These are phyloP conservation scores for Poliocrania exsul DNA, from an alignment of 2,797 vertebrate genomes.

Conservation along the genomic window DNA sequence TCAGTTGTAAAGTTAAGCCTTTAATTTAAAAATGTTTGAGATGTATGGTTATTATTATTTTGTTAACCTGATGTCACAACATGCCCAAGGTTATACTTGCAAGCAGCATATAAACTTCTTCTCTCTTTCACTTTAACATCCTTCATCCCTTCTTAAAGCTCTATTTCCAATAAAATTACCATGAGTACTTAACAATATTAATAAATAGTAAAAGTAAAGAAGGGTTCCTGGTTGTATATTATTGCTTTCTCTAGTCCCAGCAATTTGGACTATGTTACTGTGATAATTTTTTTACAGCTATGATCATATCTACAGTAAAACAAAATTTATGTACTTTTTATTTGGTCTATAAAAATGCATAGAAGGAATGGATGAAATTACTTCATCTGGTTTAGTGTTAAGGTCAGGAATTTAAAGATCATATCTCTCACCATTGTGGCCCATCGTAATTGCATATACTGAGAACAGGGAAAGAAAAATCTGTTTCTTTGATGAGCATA, in stretches of 20 bases:
- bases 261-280: constrained; percentile 4
- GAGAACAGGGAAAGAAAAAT: background rate
- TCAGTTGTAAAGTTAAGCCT: background rate
- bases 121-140: background rate
- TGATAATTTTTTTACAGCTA: constrained; percentile 60
- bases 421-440: background rate
- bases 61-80: background rate
- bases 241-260: background rate
- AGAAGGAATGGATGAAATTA: constrained; percentile 14
- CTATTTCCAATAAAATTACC: background rate
- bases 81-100: background rate
- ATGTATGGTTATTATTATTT: background rate
- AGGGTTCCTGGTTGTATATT: background rate
- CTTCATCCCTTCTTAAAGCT: background rate
- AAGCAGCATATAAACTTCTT: background rate
- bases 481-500: background rate
- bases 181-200: background rate
- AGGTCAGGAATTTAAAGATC: background rate
- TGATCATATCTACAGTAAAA: constrained; percentile 48
- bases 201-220: constrained; percentile 1
- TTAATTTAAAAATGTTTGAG: background rate
- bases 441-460: background rate
- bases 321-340: constrained; percentile 61
- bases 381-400: constrained; percentile 3
- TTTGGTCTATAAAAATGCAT: constrained; percentile 47